Conservation (phyloP, 2,888 invertebrate species). For the Calameuta idolon region DNA sequence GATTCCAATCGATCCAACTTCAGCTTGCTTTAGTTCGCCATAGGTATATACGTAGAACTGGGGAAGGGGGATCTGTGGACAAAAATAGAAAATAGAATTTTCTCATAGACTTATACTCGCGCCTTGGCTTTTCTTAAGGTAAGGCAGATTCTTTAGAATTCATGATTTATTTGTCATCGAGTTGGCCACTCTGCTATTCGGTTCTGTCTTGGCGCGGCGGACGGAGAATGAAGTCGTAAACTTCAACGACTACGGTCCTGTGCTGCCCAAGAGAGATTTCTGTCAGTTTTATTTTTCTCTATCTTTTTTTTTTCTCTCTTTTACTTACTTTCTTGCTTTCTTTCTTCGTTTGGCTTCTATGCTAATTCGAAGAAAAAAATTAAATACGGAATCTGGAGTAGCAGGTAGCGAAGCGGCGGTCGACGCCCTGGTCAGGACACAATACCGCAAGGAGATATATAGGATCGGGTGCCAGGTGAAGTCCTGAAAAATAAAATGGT, state of each 20-base stretch:
- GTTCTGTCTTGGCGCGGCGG: not conserved
- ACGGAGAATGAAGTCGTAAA: constrained; percentile 21
- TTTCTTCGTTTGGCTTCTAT: constrained; percentile 3
- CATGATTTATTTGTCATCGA: not conserved
- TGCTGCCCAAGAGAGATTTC: not conserved
- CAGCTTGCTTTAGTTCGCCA: not conserved
- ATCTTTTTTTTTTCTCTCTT: constrained; percentile 3
- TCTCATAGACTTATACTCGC: not conserved
- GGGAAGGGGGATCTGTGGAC: not conserved
- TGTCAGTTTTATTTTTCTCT: not conserved
- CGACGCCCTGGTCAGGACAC: constrained; percentile 40
- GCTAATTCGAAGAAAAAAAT: constrained; percentile 27
- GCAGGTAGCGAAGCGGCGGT: constrained; percentile 56
- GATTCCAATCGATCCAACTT: not conserved
- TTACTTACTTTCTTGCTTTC: not conserved
- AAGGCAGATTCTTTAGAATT: not conserved
- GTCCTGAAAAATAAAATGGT: constrained; percentile 8
- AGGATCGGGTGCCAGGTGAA: constrained; percentile 37
- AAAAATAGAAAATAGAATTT: not conserved
- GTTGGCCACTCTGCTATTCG: not conserved
- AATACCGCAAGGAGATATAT: constrained; percentile 51
- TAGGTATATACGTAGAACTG: not conserved
- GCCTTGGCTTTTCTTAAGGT: not conserved
- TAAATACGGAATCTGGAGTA: constrained; percentile 46
- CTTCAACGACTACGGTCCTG: constrained; percentile 6